Base-by-base conservation (phyloP, 2,888 invertebrate species). In the Lepidonotus clava region DNA sequence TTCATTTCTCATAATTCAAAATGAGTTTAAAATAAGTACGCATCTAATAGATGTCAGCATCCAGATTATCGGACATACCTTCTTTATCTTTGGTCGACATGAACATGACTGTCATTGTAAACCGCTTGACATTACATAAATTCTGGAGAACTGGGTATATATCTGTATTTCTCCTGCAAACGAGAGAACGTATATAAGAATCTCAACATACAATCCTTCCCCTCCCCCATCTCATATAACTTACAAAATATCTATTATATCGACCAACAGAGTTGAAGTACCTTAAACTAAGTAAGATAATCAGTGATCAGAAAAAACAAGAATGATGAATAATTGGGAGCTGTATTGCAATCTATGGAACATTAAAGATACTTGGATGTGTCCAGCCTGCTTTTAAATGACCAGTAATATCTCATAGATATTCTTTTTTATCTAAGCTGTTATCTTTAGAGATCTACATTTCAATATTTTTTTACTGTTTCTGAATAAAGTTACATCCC, bases 91-190 rank as follows among this genome's bases (percentile, higher is more conserved):
- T 90, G 46, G 88, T 86, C 14, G 92, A 92, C 86, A 93, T 89
- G 87, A 93, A 93, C 92, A 93, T 92, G 66, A 91, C 90, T 2
- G 91, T 91, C 92, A 93, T 93, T 18, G 91, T 90, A 85, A 93
- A 93, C 38, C 93, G 85, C 83, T 92, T 92, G 32, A 93, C 93
- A 66, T 86, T 66, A 4, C 91, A 86, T 40, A 93, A 89, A 38
- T 83, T 32, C 46, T 83, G 38, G 18, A 90, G 86, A 2, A 87
- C 84, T 18, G 40, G 38, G 84, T 71, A 87, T 18, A 86, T 40
- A 46, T 89, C 87, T 4, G 51, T 14, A 18, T 61, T 51, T 51
- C 61, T 34, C 41, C 89, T 89, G 85, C n/a, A 86, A 88, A 18
- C 83, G 28, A 80, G 6, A 34, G 8, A 56, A n/a, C 14, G n/a